Evolutionary conservation across 2,888 invertebrate genomes (phyloP), one percentile per base, ranked within the genome.

Genomic region (Athetis lepigone): DNA sequence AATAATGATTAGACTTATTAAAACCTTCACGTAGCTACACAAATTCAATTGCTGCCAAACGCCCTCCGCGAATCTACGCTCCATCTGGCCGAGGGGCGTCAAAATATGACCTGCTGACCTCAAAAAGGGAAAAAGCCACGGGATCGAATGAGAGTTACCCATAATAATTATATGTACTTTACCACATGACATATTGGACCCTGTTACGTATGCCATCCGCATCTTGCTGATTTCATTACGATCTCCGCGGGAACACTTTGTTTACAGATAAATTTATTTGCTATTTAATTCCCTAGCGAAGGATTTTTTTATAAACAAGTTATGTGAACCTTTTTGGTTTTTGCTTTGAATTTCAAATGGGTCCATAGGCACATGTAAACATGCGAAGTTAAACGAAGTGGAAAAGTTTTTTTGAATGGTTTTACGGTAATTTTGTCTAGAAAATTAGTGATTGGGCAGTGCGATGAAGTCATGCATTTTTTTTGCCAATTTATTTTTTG

Each of bases 261-360:
- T 71, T 45, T 52, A 40, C 52, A 23, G 21, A 37, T 33, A 64
- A 72, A 80, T 78, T 79, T 60, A 58, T 56, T 66, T 27, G 56
- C 29, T 60, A 47, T 69, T 61, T 52, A 37, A 57, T 61, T 55
- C 25, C 16, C 47, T 16, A 27, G 21, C 39, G 36, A n/a, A 6
- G 29, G 57, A 21, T 18, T 45, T 64, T 45, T 64, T 59, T 42
- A 42, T 62, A 72, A 61, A 51, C 47, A 13, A 58, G 60, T 69
- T 69, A 77, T 60, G 67, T 54, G 33, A 36, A 56, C 42, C 63
- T 58, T 69, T 75, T 58, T 9, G 18, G 37, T 75, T 70, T 61
- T 57, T 70, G 40, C n/a, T 18, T 45, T 33, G 60, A 39, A 57
- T 75, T 51, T 69, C 25, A 51, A 60, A 21, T 29, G 49, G 0